Evolutionary conservation across 2,113 vertebrate species (phyloP).

Genomic region (Rhagologus leucostigma): DNA sequence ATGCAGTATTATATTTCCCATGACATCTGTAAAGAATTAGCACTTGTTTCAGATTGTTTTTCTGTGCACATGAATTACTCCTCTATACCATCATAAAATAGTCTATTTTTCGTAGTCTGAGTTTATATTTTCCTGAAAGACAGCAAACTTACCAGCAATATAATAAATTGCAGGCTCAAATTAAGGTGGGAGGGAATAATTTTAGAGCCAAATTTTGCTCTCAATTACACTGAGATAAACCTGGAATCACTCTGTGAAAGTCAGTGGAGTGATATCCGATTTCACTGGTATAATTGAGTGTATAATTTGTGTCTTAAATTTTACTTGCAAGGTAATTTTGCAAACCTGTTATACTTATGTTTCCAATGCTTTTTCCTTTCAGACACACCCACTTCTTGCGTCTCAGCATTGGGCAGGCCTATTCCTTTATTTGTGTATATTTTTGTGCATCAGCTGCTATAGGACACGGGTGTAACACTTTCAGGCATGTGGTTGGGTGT

Average conservation of each 20-base stretch:
- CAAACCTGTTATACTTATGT: slow-evolving; percentile 18
- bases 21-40: not conserved
- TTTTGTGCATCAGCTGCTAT: slow-evolving; percentile 47
- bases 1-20: not conserved
- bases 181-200: not conserved
- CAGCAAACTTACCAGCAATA: not conserved
- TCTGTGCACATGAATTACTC: not conserved
- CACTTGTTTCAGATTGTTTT: not conserved
- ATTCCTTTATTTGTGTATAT: slow-evolving; percentile 50
- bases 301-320: slow-evolving; percentile 20
- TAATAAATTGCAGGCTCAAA: not conserved
- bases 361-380: slow-evolving; percentile 62
- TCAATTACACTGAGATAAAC: not conserved
- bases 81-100: not conserved
- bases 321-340: slow-evolving; percentile 19
- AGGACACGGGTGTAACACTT: slow-evolving; percentile 42
- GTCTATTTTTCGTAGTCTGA: not conserved
- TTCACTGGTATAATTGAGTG: not conserved
- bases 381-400: slow-evolving; percentile 36
- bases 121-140: not conserved
- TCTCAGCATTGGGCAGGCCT: slow-evolving; percentile 51
- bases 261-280: not conserved
- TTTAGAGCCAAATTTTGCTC: slow-evolving; percentile 5
- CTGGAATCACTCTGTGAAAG: not conserved
- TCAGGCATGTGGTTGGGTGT: slow-evolving; percentile 44